A percentile compares a stretch with the other conserved stretches of the same genome.
These are phyloP conservation scores for Diaprepes abbreviatus DNA, from an alignment of 2,888 invertebrate genomes.

Conservation along the genomic window DNA sequence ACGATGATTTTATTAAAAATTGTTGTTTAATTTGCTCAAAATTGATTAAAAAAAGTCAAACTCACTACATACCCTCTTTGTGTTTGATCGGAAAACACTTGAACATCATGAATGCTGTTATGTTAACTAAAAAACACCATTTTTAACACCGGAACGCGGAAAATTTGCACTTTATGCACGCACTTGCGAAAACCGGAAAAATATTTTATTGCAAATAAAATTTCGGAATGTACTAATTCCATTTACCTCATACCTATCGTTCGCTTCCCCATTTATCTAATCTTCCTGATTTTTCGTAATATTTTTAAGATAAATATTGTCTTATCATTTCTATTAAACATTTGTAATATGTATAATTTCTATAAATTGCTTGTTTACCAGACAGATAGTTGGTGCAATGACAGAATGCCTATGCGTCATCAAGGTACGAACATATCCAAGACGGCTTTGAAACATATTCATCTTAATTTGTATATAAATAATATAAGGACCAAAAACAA, in stretches of 20 bases:
- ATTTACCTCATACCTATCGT: constrained; percentile 21
- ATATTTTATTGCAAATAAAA: constrained; percentile 3
- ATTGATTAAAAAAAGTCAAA: too few relatives aligned
- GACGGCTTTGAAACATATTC: too few relatives aligned
- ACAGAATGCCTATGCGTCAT: too few relatives aligned
- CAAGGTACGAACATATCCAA: too few relatives aligned
- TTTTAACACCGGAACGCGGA: not conserved
- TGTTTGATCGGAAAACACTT: constrained; percentile 37
- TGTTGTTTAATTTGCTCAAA: too few relatives aligned
- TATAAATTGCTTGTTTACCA: too few relatives aligned
- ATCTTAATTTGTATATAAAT: too few relatives aligned
- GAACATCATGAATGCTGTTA: too few relatives aligned
- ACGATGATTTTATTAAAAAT: too few relatives aligned
- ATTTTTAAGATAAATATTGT: constrained; percentile 44
- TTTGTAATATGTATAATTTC: not conserved
- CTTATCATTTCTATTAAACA: not conserved
- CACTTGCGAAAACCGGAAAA: not conserved
- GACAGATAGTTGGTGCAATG: too few relatives aligned
- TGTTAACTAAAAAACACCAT: too few relatives aligned
- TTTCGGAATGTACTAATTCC: not conserved
- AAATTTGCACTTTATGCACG: not conserved
- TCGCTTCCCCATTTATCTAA: constrained; percentile 37
- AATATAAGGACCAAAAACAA: too few relatives aligned
- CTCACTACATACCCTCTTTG: constrained; percentile 24
- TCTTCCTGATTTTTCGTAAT: constrained; percentile 33